Conservation (phyloP, 2,113 vertebrate genomes). For the Lipotes vexillifer region DNA sequence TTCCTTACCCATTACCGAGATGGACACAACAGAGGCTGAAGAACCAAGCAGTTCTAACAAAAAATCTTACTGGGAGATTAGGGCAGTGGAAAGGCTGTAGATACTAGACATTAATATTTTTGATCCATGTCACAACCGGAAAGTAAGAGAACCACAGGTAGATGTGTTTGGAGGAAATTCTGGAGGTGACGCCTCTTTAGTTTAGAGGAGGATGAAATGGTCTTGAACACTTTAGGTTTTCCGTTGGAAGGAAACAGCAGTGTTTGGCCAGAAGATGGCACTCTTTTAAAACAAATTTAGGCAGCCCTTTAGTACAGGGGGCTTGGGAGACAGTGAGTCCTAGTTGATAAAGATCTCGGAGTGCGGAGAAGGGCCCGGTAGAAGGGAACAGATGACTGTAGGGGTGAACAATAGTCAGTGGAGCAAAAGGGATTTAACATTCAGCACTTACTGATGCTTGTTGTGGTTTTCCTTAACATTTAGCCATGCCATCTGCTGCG, state of each 20-base stretch:
- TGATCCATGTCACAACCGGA: neutral
- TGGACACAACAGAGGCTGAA: neutral
- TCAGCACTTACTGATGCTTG: neutral
- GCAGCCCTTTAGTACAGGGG: neutral
- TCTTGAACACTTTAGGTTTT: neutral
- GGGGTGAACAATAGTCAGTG: neutral
- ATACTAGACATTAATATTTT: neutral
- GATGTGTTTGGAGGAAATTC: neutral
- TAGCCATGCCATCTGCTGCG: neutral
- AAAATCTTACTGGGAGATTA: neutral
- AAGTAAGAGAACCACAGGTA: neutral
- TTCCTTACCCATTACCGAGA: neutral
- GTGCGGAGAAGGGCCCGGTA: neutral
- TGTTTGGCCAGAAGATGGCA: constrained; percentile 64
- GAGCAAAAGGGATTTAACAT: neutral
- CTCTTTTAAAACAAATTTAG: constrained; percentile 54
- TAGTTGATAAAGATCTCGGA: neutral
- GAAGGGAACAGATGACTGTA: neutral
- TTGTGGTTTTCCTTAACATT: constrained; percentile 1
- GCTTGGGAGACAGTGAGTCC: neutral
- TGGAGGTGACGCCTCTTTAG: neutral
- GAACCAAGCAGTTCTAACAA: neutral
- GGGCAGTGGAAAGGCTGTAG: neutral
- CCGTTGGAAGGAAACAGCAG: neutral
- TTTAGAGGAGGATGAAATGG: neutral